Base-by-base conservation (phyloP, 1,140 invertebrate species). In the Muscidifurax raptorellus region DNA sequence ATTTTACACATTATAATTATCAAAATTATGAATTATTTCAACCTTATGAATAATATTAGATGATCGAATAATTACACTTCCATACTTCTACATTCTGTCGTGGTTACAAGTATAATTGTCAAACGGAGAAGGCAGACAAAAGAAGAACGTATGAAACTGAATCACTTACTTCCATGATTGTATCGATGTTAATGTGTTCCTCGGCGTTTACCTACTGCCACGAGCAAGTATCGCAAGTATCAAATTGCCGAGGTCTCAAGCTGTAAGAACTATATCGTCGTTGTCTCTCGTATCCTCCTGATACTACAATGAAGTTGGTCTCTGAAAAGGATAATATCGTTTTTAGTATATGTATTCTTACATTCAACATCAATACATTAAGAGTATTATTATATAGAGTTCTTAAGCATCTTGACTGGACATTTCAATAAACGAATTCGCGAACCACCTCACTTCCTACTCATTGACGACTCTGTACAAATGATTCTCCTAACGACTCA, bases 151-250 rank as follows among this genome's bases (percentile, higher is more conserved):
- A 66, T 52, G 59, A 40, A 72, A 64, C 59, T 7, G 30, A 64
- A 47, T 84, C n/a, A 84, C 83, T 84, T 84, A 84, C 83, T 28
- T 84, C 83, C 83, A 84, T 84, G 83, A 28, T 80, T 44, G 40
- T 80, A 80, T 80, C 47, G 83, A 75, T 84, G 67, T 78, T 32
- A 77, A 18, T 75, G 66, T 69, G 47, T 64, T 83, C 75, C 82
- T 83, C 40, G 64, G 66, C 81, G 72, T 76, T 74, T 36, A 83
- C 64, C 40, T 79, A 84, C 82, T 72, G 44, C 75, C 28, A n/a
- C 64, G n/a, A 79, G 76, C 76, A 84, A 72, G 47, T 79, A 72
- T 59, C 36, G 76, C 66, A 47, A 52, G n/a, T 66, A 67, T 82
- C 30, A 75, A 67, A 27, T n/a, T 30, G 36, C 64, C 75, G 40